Percentiles rank a stretch among this genome's conserved stretches.
These are phyloP conservation scores for Microcebus griseorufus DNA, from an alignment of 2,113 vertebrate species.

Conservation along the genomic window DNA sequence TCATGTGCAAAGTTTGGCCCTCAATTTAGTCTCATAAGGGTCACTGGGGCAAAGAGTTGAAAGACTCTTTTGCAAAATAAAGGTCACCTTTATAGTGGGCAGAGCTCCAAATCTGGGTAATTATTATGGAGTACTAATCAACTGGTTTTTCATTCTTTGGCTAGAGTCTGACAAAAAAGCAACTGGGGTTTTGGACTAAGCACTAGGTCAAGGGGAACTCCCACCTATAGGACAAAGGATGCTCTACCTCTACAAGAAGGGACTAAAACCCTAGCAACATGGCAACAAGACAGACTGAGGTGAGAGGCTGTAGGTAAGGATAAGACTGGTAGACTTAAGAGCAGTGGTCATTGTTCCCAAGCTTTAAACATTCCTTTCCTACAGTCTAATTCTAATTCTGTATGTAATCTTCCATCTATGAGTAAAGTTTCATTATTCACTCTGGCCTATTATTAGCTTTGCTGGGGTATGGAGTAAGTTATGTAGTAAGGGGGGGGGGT, in stretches of 20 bases:
- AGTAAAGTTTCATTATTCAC: background rate
- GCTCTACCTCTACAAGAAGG: background rate
- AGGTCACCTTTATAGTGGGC: background rate
- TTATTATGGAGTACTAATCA: background rate
- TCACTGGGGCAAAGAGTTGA: background rate
- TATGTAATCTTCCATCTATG: background rate
- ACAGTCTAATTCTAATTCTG: background rate
- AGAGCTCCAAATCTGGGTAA: background rate
- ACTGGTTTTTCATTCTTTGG: too few species aligned
- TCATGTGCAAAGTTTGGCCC: background rate
- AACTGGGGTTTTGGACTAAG: background rate
- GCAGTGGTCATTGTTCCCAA: background rate
- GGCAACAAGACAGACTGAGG: background rate
- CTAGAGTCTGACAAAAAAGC: background rate
- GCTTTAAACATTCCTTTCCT: background rate
- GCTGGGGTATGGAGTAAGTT: background rate
- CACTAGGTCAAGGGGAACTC: background rate
- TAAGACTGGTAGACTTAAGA: background rate
- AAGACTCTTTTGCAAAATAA: background rate
- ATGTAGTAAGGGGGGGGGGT: background rate
- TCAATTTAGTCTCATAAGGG: background rate
- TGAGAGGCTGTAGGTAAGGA: background rate
- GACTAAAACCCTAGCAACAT: background rate
- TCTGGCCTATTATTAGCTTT: background rate
- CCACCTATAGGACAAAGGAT: too few species aligned